A percentile compares a stretch with the other conserved stretches of the same genome.
Evolutionary conservation across 2,113 vertebrate genomes (phyloP).

Genomic region (Phodopus roborovskii): DNA sequence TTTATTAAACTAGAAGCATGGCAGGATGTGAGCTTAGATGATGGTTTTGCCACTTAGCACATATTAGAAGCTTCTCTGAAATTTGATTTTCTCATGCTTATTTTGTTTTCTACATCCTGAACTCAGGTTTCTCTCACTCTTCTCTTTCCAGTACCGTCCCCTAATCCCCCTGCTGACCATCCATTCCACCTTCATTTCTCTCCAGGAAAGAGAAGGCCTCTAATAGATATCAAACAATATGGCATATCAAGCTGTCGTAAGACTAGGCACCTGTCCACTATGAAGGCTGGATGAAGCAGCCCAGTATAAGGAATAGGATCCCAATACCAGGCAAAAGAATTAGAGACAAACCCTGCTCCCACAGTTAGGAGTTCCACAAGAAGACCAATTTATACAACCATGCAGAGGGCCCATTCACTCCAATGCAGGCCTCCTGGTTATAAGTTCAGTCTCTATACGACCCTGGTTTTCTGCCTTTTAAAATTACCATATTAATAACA

Average conservation of each 20-base stretch:
- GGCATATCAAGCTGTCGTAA: neutral
- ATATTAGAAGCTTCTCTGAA: neutral
- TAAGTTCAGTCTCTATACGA: neutral
- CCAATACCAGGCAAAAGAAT: neutral
- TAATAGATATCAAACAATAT: neutral
- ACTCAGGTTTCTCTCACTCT: neutral
- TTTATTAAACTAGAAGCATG: neutral
- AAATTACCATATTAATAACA: neutral
- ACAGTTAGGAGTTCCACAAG: neutral
- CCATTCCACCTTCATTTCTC: neutral
- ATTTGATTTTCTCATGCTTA: neutral
- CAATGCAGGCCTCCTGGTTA: neutral
- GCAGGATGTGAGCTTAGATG: neutral
- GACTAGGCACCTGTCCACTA: neutral
- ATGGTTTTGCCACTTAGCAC: neutral
- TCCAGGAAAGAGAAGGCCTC: neutral
- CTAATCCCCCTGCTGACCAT: rapidly evolving
- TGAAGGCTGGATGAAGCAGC: neutral
- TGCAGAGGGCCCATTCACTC: neutral
- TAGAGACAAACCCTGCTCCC: neutral
- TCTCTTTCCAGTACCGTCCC: neutral
- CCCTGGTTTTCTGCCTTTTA: neutral
- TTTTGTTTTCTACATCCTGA: neutral
- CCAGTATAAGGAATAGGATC: neutral
- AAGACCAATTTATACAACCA: neutral